Conservation (phyloP, 2,888 invertebrate species). For the Chaitophorus viminalis region DNA sequence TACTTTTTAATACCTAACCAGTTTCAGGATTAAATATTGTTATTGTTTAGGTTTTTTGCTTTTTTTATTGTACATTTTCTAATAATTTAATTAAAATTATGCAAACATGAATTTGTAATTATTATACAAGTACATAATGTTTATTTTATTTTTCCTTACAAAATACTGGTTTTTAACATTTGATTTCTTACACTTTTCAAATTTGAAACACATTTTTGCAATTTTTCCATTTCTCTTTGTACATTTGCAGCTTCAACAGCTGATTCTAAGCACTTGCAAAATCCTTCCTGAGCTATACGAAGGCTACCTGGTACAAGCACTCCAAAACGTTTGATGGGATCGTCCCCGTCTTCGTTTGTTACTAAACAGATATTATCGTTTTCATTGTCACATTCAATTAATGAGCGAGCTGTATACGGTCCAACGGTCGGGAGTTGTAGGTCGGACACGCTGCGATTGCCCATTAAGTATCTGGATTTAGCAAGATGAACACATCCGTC, state of each 20-base stretch:
- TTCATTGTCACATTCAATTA: conserved; percentile 1
- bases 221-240: conserved; percentile 72
- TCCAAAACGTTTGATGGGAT: conserved; percentile 89
- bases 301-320: conserved; percentile 84
- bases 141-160: not conserved
- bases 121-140: not conserved
- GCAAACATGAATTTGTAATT: not conserved
- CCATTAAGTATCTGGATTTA: conserved; percentile 82
- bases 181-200: conserved; percentile 60
- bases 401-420: conserved; percentile 35
- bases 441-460: conserved; percentile 75
- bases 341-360: conserved; percentile 64
- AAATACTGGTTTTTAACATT: not conserved
- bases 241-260: conserved; percentile 77
- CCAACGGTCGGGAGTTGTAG: conserved; percentile 77
- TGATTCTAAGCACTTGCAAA: conserved; percentile 76
- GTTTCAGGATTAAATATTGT: not conserved
- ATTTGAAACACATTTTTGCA: conserved; percentile 66
- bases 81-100: not conserved
- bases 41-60: conserved; percentile 7
- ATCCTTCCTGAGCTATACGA: conserved; percentile 78
- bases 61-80: conserved; percentile 26
- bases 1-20: too few species aligned
- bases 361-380: not conserved
- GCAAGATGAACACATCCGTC: conserved; percentile 78